A percentile compares a stretch with the other conserved stretches of the same genome.
Conservation (phyloP, 2,797 vertebrate species). For the Helicolenus hilgendorfi region DNA sequence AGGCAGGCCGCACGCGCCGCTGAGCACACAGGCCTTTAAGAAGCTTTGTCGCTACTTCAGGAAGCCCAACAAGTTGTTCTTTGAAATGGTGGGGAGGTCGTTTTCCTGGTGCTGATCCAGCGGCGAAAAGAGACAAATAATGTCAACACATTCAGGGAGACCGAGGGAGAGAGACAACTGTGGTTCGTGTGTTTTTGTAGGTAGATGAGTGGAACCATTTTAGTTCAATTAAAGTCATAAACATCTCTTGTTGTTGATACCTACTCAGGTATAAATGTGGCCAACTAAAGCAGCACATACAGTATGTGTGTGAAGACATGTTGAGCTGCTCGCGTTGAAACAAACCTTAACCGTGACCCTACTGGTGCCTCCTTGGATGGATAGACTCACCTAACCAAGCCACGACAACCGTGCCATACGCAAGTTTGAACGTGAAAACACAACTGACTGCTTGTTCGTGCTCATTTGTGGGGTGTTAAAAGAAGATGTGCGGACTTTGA, state of each 20-base stretch:
- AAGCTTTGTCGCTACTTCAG: conserved; percentile 90
- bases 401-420: conserved; percentile 64
- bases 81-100: conserved; percentile 89
- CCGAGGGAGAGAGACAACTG: not conserved
- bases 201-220: conserved; percentile 16
- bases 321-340: conserved; percentile 4
- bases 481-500: conserved; percentile 27
- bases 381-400: conserved; percentile 34
- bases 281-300: not conserved
- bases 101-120: conserved; percentile 91
- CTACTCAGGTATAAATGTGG: conserved; percentile 72
- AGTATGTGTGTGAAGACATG: not conserved
- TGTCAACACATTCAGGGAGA: conserved; percentile 48
- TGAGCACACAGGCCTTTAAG: conserved; percentile 83
- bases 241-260: conserved; percentile 34
- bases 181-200: conserved; percentile 36
- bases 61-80: conserved; percentile 90
- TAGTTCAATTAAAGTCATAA: not conserved
- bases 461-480: not conserved
- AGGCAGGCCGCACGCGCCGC: conserved; percentile 89
- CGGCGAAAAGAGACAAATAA: not conserved
- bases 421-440: conserved; percentile 1
- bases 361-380: conserved; percentile 62
- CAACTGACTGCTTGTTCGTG: not conserved
- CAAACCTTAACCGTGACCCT: conserved; percentile 36